Evolutionary conservation across 2,888 invertebrate genomes (phyloP), one percentile per base, ranked within the genome.

Genomic region (Neelides folsomi): DNA sequence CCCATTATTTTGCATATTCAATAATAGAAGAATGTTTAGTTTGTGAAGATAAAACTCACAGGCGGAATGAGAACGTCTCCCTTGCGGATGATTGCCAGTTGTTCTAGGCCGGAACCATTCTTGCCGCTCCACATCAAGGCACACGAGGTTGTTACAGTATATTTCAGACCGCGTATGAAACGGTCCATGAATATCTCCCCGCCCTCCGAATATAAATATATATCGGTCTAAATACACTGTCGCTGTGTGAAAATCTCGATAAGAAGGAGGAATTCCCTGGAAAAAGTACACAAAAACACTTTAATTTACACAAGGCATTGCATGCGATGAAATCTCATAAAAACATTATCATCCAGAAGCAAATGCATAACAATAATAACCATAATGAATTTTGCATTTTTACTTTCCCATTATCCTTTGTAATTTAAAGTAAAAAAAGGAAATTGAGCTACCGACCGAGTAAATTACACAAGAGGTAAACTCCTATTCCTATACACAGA

Each of bases 131-230:
- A 85, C 79, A 71, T 93, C 83, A 57, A 87, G 74, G 68, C 80
- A 83, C 69, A 79, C 65, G 46, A 66, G 52, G 7, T 36, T 46
- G 53, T 83, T 80, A 64, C 83, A 84, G 68, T 90, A 90, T 55
- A 81, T 74, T 70, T 89, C 86, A 59, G 80, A 78, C 54, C 78
- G 72, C 34, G 79, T 77, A 60, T 79, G 77, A 65, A 76, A 75
- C 6, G 79, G 77, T 19, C 78, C 79, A 56, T 79, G 77, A 46
- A 76, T 71, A 66, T 87, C 86, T 52, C 87, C 85, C 47, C 92
- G 75, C 0, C 93, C 93, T 8, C 93, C 93, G 73, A 86, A 93
- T 47, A 93, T 76, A 67, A 86, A 90, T 85, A 93, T 92, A 36
- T 62, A 63, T 61, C 77, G 76, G 63, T 81, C 75, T 43, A 79